Conservation (phyloP, 2,797 vertebrate genomes). For the Coranthus polyacanthus region DNA sequence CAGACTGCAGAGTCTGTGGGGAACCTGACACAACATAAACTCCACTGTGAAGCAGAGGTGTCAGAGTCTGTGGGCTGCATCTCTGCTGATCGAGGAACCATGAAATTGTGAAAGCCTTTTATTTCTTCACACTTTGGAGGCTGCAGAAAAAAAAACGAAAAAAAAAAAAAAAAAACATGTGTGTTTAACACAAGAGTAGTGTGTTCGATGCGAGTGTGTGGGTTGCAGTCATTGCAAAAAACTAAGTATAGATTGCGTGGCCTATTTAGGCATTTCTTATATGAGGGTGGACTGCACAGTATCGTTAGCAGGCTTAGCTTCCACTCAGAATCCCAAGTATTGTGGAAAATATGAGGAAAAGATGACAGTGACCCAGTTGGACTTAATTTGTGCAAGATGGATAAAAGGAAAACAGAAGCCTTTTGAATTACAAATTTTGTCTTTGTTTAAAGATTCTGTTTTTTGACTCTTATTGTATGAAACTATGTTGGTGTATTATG, state of each 20-base stretch:
- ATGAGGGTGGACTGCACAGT: conserved; percentile 28
- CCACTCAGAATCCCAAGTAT: conserved; percentile 24
- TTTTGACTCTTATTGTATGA: conserved; percentile 57
- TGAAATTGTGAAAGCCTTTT: conserved; percentile 50
- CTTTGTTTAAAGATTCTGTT: conserved; percentile 64
- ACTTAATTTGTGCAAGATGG: conserved; percentile 46
- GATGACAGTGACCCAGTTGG: conserved; percentile 61
- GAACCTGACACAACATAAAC: conserved; percentile 80
- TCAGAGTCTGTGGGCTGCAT: conserved; percentile 71
- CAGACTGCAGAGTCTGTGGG: conserved; percentile 78
- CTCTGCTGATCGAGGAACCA: conserved; percentile 47
- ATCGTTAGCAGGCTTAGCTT: conserved; percentile 21
- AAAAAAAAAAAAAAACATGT: conserved; percentile 17
- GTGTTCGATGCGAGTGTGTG: conserved; percentile 32
- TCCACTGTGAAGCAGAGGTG: conserved; percentile 72
- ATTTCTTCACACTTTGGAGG: conserved; percentile 56
- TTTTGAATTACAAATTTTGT: conserved; percentile 51
- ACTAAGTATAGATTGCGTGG: conserved; percentile 43
- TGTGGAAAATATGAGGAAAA: conserved; percentile 36
- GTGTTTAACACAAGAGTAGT: conserved; percentile 23
- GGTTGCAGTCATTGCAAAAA: conserved; percentile 34
- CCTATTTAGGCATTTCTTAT: conserved; percentile 56
- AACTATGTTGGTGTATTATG: conserved; percentile 49
- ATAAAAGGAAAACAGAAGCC: conserved; percentile 46
- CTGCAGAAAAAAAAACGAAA: conserved; percentile 2